Percentiles rank a stretch among this genome's conserved stretches.
phyloP scores from a whole-genome alignment of 2,797 vertebrate genomes.

The Gadopsis bispinosus region DNA sequence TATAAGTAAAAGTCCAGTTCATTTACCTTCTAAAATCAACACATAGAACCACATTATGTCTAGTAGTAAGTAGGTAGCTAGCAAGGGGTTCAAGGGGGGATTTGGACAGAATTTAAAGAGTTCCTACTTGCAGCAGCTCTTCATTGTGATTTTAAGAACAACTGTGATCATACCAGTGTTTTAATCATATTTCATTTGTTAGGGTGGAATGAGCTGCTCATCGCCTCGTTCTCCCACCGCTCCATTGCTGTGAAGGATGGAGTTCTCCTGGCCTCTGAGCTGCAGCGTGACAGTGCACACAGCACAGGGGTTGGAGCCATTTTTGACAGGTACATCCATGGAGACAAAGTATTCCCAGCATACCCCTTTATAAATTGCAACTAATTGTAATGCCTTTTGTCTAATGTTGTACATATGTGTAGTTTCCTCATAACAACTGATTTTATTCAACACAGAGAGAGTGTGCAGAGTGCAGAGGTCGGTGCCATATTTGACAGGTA shows the following conservation, averaged over 20 bases:
- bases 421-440: slow-evolving; percentile 4
- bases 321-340: slow-evolving; percentile 90
- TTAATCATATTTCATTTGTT: slow-evolving; percentile 21
- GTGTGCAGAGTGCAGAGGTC: slow-evolving; percentile 93
- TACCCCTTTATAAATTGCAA: neutral
- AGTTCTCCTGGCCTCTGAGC: slow-evolving; percentile 94
- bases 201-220: slow-evolving; percentile 99
- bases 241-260: slow-evolving; percentile 94
- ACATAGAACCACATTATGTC: neutral
- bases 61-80: too few species aligned
- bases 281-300: slow-evolving; percentile 93
- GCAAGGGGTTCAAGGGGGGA: neutral
- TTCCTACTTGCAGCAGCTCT: neutral
- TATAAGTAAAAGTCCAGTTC: too few species aligned
- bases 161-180: neutral
- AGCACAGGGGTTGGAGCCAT: slow-evolving; percentile 94
- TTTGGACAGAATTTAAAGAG: neutral
- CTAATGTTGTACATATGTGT: neutral
- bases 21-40: neutral
- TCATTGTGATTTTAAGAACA: neutral
- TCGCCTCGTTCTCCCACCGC: slow-evolving; percentile 97
- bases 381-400: neutral
- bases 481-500: slow-evolving; percentile 96
- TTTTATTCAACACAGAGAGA: slow-evolving; percentile 84
- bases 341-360: neutral